Evolutionary conservation across 2,888 invertebrate genomes (phyloP).

Genomic region (Cheilosia impressa): DNA sequence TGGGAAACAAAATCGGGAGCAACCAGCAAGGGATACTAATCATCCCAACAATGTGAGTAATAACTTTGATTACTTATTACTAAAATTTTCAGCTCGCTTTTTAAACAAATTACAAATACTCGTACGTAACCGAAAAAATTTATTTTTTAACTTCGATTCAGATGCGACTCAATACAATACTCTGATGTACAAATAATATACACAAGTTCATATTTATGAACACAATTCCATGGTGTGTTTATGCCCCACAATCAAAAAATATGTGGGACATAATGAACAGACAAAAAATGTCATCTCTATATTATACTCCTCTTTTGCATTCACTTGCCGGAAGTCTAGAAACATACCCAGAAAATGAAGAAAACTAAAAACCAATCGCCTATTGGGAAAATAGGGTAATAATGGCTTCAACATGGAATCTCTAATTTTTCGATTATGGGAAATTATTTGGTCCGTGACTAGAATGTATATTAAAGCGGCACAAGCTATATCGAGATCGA

Average conservation of each 20-base stretch:
- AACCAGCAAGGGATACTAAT: too few relatives aligned
- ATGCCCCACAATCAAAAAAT: conserved; percentile 33
- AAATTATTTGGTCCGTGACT: conserved; percentile 68
- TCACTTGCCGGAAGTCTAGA: conserved; percentile 17
- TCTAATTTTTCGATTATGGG: conserved; percentile 68
- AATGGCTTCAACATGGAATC: conserved; percentile 62
- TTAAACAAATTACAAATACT: too few relatives aligned
- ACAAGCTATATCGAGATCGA: conserved; percentile 15
- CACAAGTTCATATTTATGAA: background rate
- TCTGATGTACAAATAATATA: background rate
- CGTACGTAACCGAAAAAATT: too few relatives aligned
- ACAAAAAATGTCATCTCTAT: conserved; percentile 32
- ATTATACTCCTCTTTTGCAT: conserved; percentile 18
- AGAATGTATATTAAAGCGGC: conserved; percentile 27
- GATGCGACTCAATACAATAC: background rate
- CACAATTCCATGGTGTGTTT: conserved; percentile 27
- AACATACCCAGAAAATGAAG: background rate
- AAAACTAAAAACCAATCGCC: conserved; percentile 40
- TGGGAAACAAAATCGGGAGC: too few relatives aligned
- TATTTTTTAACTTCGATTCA: too few relatives aligned
- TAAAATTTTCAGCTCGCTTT: too few relatives aligned
- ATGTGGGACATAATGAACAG: conserved; percentile 44
- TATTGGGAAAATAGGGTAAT: conserved; percentile 65
- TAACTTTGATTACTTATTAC: too few relatives aligned
- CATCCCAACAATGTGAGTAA: too few relatives aligned